These are phyloP conservation scores for Falco cherrug DNA, from an alignment of 2,797 vertebrate species.

Conservation along the genomic window DNA sequence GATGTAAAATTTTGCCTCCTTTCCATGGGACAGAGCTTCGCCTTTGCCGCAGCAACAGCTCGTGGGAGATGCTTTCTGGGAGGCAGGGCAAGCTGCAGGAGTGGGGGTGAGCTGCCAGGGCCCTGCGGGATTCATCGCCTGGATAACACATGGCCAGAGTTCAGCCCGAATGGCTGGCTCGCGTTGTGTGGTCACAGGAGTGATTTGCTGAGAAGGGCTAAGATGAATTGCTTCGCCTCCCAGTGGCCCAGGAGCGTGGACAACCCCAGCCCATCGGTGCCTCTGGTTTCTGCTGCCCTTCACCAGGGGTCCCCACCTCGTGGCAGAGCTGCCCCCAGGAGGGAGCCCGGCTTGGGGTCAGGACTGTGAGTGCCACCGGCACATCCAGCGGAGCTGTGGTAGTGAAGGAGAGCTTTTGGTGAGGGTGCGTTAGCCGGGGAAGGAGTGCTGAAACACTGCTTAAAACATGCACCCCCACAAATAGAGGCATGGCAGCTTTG, in stretches of 20 bases:
- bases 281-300: rapidly evolving
- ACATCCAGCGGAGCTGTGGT: neutral
- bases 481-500: neutral
- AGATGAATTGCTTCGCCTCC: neutral
- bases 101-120: neutral
- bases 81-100: neutral
- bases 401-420: neutral
- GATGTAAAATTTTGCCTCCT: neutral
- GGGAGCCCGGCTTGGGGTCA: neutral
- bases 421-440: neutral
- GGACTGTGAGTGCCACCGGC: rapidly evolving
- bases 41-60: neutral
- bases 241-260: neutral
- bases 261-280: neutral
- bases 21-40: neutral
- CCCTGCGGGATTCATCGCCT: neutral
- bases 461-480: neutral
- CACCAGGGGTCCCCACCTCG: rapidly evolving
- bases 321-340: neutral
- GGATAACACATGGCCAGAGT: neutral
- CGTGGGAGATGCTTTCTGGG: neutral
- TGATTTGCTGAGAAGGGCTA: neutral
- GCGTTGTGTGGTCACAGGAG: neutral
- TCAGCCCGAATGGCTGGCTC: neutral
- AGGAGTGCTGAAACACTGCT: neutral